phyloP scores from a whole-genome alignment of 2,113 vertebrate species.

The Erythrocercus mccallii region DNA sequence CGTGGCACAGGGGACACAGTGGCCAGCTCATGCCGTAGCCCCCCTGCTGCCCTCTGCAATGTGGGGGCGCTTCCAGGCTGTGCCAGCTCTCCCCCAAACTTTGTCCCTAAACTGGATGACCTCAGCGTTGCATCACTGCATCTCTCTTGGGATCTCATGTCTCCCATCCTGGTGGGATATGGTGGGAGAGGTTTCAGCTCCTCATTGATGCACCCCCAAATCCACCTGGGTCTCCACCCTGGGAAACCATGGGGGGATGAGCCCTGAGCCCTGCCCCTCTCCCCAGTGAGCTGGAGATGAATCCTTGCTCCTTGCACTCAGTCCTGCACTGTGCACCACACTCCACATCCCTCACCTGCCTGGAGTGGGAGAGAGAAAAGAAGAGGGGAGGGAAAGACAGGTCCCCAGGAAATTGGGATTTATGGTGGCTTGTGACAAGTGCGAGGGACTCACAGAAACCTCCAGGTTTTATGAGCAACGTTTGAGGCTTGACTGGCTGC shows the following conservation, averaged over 20 bases:
- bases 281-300: neutral
- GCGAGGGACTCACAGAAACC: neutral
- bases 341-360: neutral
- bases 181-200: neutral
- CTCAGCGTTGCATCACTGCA: accelerated
- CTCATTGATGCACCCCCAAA: neutral
- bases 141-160: too few relatives aligned
- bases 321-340: accelerated
- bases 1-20: neutral
- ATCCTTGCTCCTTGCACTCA: accelerated
- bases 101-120: too few relatives aligned
- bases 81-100: neutral
- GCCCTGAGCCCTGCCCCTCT: neutral
- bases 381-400: neutral
- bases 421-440: neutral
- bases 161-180: neutral
- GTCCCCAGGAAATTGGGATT: neutral
- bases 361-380: neutral
- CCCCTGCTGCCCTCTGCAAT: neutral
- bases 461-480: neutral
- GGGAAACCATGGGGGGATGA: neutral
- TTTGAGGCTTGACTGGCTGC: constrained; percentile 29
- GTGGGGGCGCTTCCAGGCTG: neutral
- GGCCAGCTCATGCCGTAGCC: neutral
- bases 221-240: neutral